Evolutionary conservation across 2,113 vertebrate genomes (phyloP).

Genomic region (Calidris pygmaea): DNA sequence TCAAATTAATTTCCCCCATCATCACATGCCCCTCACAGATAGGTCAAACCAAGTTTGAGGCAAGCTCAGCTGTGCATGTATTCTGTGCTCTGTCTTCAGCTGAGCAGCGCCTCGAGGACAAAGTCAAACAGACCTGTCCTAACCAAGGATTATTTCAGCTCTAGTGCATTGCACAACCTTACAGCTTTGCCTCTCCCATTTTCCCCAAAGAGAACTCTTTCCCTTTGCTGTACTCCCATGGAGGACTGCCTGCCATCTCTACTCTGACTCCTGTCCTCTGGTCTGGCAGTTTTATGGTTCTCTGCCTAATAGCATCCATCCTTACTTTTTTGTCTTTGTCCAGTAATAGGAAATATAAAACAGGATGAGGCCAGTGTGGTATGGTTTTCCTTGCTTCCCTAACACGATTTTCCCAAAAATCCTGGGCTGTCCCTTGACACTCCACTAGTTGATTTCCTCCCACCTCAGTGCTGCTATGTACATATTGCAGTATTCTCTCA

Average conservation of each 20-base stretch:
- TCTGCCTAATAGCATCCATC: not conserved
- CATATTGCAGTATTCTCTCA: not conserved
- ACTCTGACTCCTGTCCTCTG: not conserved
- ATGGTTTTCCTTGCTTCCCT: not conserved
- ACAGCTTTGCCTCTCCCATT: not conserved
- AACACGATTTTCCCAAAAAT: not conserved
- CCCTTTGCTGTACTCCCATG: not conserved
- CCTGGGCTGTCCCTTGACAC: not conserved
- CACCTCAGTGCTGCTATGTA: not conserved
- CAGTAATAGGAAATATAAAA: not conserved
- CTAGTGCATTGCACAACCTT: not conserved
- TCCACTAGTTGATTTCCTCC: not conserved
- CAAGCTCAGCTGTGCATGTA: not conserved
- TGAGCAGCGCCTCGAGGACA: too few relatives aligned
- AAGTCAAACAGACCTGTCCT: not conserved
- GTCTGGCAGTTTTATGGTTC: not conserved
- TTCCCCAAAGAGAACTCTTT: not conserved
- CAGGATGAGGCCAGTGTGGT: too few relatives aligned
- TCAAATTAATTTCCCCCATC: rapidly evolving
- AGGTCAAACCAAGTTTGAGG: not conserved
- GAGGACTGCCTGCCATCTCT: not conserved
- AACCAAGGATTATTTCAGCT: not conserved
- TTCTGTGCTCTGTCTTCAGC: not conserved
- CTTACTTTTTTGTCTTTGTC: not conserved
- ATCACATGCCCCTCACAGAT: too few relatives aligned